Conservation (phyloP, 2,888 invertebrate species). For the Eumerus sabulonum region DNA sequence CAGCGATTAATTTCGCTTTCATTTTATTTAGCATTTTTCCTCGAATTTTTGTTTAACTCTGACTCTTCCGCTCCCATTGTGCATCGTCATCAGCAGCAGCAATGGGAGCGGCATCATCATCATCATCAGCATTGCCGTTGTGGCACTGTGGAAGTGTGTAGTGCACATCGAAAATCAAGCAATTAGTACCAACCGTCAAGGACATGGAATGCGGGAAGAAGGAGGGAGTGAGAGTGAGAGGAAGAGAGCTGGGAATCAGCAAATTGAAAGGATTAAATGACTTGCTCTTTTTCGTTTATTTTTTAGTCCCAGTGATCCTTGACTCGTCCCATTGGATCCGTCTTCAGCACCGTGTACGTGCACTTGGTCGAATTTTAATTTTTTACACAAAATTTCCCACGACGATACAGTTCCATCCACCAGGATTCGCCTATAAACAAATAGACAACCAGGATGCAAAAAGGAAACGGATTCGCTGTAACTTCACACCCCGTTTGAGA, state of each 20-base stretch:
- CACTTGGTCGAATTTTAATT: conserved; percentile 21
- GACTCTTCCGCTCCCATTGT: too few species aligned
- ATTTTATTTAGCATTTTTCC: too few species aligned
- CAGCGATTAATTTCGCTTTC: conserved; percentile 50
- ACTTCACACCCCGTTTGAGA: conserved; percentile 42
- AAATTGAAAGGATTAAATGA: too few species aligned
- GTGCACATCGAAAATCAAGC: conserved; percentile 50
- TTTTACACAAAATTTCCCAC: conserved; percentile 43
- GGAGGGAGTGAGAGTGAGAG: conserved; percentile 25
- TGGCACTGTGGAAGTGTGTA: not conserved
- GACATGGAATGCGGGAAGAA: conserved; percentile 22
- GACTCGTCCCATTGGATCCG: conserved; percentile 21
- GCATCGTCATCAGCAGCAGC: too few species aligned
- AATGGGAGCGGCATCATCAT: too few species aligned
- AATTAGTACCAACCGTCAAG: conserved; percentile 41
- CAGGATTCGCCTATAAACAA: too few species aligned
- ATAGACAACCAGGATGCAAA: too few species aligned
- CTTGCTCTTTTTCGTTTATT: conserved; percentile 27
- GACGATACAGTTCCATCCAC: conserved; percentile 37
- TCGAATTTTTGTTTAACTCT: too few species aligned
- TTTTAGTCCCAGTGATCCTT: conserved; percentile 35
- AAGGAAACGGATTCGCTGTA: too few species aligned
- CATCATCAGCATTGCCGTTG: too few species aligned
- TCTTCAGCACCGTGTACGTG: not conserved
- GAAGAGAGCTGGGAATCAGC: too few species aligned